Conservation (phyloP, 2,113 vertebrate species). For the Pseudorectes ferrugineus region DNA sequence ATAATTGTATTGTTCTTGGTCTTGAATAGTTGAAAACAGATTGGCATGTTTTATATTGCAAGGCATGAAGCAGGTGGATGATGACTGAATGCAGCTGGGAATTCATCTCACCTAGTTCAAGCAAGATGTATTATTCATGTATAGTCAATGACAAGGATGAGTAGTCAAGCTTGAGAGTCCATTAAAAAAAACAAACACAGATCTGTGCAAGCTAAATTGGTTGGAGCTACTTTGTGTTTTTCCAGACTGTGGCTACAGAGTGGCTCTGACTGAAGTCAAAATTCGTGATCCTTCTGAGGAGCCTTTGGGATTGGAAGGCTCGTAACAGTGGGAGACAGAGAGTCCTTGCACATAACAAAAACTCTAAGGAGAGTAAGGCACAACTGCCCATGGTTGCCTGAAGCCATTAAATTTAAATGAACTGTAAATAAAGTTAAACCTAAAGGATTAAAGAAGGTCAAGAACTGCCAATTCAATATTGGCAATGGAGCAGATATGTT, state of each 20-base stretch:
- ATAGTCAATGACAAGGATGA: constrained; percentile 41
- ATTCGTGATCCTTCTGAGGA: background rate
- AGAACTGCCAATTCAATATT: constrained; percentile 37
- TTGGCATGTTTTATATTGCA: background rate
- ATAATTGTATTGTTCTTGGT: background rate
- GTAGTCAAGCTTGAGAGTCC: constrained; percentile 41
- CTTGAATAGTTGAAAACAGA: background rate
- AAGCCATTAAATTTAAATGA: constrained; percentile 56
- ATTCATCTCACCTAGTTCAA: constrained; percentile 18
- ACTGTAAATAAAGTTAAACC: constrained; percentile 56
- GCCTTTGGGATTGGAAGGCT: constrained; percentile 2
- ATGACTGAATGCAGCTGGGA: constrained; percentile 2
- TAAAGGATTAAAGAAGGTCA: constrained; percentile 62
- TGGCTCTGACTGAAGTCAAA: background rate
- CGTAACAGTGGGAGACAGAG: background rate
- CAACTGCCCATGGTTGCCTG: constrained; percentile 28
- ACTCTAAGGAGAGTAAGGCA: background rate
- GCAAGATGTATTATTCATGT: constrained; percentile 34
- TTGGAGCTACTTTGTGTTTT: background rate
- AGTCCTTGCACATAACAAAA: constrained; percentile 2
- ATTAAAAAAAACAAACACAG: constrained; percentile 33
- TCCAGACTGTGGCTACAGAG: background rate
- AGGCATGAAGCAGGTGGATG: background rate
- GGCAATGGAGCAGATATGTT: background rate
- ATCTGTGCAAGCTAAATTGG: background rate